Conservation (phyloP, 2,797 vertebrate genomes). For the Tamandua tetradactyla region DNA sequence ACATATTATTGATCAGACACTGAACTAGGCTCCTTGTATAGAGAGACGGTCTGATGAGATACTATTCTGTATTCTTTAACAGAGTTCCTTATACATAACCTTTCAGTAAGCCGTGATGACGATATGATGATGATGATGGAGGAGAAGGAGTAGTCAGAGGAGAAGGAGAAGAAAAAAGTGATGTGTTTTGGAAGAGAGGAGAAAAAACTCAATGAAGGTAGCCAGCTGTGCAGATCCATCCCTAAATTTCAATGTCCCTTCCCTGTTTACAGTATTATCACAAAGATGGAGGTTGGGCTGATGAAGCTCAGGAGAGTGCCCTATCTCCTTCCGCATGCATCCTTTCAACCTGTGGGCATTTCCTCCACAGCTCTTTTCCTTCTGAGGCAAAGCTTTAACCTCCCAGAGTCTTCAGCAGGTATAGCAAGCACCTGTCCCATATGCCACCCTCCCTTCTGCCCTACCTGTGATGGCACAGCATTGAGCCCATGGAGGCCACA, state of each 20-base stretch:
- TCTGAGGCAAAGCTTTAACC: background rate
- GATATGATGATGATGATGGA: no score
- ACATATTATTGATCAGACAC: background rate
- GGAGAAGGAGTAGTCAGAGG: no score
- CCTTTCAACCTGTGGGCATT: fast-evolving
- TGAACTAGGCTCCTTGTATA: no score
- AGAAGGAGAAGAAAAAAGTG: background rate
- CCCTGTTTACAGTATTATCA: no score
- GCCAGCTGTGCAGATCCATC: background rate
- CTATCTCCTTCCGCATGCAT: background rate
- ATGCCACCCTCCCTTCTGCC: fast-evolving
- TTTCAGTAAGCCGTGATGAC: background rate
- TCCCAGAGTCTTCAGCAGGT: background rate
- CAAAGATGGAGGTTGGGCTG: background rate
- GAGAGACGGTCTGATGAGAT: background rate
- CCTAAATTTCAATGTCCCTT: no score
- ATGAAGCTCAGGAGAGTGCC: no score
- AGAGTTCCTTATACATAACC: background rate
- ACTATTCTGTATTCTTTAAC: fast-evolving
- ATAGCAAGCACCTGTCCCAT: fast-evolving
- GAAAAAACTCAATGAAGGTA: background rate
- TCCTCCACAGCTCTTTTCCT: no score
- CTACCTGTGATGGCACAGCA: no score
- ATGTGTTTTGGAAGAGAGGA: background rate
- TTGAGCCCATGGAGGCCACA: fast-evolving